These are phyloP conservation scores for Atta texana DNA, from an alignment of 1,140 invertebrate genomes.

Conservation along the genomic window DNA sequence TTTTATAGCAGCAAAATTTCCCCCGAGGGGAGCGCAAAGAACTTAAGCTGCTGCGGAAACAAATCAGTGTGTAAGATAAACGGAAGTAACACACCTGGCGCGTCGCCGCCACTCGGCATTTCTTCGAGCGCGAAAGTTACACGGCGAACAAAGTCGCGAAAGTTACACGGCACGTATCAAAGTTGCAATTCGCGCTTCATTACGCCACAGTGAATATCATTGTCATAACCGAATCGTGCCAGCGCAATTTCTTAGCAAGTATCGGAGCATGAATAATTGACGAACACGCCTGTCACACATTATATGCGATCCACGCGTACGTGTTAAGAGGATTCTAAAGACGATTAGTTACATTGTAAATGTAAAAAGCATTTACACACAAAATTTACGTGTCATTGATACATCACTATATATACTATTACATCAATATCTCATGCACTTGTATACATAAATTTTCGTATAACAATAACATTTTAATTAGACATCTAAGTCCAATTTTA, in stretches of 20 bases:
- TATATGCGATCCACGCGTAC: not conserved
- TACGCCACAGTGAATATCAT: conserved; percentile 60
- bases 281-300: conserved; percentile 29
- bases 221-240: conserved; percentile 41
- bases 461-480: too few relatives aligned
- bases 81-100: conserved; percentile 64
- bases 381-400: too few relatives aligned
- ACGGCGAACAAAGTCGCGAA: conserved; percentile 3
- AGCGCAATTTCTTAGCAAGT: conserved; percentile 55
- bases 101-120: not conserved
- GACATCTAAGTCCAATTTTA: too few relatives aligned
- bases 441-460: too few relatives aligned
- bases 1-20: conserved; percentile 54
- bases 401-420: too few relatives aligned
- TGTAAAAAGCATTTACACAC: too few relatives aligned
- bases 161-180: conserved; percentile 20
- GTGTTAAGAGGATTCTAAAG: too few relatives aligned
- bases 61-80: conserved; percentile 67
- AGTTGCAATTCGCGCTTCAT: conserved; percentile 59
- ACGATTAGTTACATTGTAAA: too few relatives aligned
- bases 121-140: conserved; percentile 7
- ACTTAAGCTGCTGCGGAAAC: conserved; percentile 53
- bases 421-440: too few relatives aligned
- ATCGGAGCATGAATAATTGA: conserved; percentile 35
- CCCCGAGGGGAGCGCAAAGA: not conserved